A percentile compares a stretch with the other conserved stretches of the same genome.
phyloP scores from a whole-genome alignment of 2,797 vertebrate species.

The Pipistrellus kuhlii region DNA sequence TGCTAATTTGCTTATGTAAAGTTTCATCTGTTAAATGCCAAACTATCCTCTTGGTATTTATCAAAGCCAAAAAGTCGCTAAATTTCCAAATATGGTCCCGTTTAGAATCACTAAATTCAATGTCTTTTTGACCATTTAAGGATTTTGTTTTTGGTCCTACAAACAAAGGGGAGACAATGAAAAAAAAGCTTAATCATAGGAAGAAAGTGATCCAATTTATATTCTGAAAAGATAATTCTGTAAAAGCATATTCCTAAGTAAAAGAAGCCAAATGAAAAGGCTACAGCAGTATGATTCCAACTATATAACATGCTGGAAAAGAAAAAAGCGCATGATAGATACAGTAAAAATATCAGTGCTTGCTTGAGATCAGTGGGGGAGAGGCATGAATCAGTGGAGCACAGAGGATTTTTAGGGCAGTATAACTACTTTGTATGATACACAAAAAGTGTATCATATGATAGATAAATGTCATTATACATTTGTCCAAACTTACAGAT shows the following conservation, averaged over 20 bases:
- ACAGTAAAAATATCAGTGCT: neutral
- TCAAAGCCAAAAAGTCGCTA: neutral
- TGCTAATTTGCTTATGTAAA: conserved; percentile 19
- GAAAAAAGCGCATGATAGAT: neutral
- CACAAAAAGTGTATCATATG: neutral
- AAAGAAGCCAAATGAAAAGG: neutral
- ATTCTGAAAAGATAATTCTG: conserved; percentile 54
- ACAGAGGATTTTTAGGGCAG: neutral
- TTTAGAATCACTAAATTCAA: neutral
- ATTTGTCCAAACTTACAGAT: neutral
- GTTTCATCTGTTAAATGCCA: neutral
- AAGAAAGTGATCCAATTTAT: conserved; percentile 23
- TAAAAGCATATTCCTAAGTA: neutral
- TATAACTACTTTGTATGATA: neutral
- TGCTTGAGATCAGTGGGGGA: neutral
- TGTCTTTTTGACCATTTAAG: neutral
- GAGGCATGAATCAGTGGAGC: neutral
- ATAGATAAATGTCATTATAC: neutral
- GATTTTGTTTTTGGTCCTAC: neutral
- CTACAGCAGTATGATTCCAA: neutral
- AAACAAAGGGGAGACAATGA: neutral
- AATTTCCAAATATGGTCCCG: neutral
- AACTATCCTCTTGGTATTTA: neutral
- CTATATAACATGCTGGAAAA: neutral
- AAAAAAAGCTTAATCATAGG: neutral